These are phyloP conservation scores for Tinamus major DNA, from an alignment of 2,797 vertebrate species.

Conservation along the genomic window DNA sequence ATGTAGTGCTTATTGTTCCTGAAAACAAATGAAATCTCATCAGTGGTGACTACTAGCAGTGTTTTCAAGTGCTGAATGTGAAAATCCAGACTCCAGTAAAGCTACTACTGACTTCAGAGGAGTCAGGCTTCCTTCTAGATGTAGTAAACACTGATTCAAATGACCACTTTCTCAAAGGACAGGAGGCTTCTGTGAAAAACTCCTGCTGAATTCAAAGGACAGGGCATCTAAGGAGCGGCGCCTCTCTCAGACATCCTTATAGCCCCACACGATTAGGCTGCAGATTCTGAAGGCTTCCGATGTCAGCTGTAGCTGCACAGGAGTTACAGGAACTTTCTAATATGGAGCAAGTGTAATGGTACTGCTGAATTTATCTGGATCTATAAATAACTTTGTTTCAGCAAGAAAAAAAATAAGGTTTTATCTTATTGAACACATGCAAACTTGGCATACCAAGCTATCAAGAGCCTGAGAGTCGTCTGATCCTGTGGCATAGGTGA, in stretches of 20 bases:
- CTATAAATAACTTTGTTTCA: background rate
- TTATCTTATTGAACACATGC: background rate
- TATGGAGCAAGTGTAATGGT: background rate
- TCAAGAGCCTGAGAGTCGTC: background rate
- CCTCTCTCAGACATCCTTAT: background rate
- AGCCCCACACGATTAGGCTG: background rate
- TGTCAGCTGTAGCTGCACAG: background rate
- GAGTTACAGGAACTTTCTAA: background rate
- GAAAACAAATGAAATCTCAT: background rate
- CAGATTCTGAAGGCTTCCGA: conserved; percentile 11
- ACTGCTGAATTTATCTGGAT: background rate
- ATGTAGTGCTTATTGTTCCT: background rate
- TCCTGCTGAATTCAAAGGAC: background rate
- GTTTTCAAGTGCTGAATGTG: background rate
- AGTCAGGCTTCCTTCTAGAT: background rate
- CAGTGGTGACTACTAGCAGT: background rate
- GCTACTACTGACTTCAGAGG: background rate
- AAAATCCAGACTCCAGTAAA: background rate
- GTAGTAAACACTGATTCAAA: background rate
- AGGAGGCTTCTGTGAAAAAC: background rate
- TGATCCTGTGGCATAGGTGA: background rate
- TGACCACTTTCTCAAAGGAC: background rate
- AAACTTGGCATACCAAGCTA: background rate
- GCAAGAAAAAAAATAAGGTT: conserved; percentile 4
- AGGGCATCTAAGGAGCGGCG: background rate